Evolutionary conservation across 2,113 vertebrate species (phyloP), one percentile per base, ranked within the genome.

Genomic region (Machaerirhynchus nigripectus): DNA sequence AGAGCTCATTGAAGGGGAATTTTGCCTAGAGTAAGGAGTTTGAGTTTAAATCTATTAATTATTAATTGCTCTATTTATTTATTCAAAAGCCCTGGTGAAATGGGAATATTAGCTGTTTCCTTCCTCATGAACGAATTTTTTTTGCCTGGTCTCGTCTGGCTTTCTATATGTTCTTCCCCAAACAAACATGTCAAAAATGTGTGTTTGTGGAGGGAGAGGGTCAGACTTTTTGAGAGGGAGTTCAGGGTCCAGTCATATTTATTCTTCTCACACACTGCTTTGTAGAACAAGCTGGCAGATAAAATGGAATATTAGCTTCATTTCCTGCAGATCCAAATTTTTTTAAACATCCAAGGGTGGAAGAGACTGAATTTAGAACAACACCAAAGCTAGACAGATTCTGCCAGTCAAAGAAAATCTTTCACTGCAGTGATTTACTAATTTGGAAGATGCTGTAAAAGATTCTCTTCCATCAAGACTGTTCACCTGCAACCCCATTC

Each of bases 11-110:
- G 91, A 87, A 79, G 81, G 73, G 52, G 71, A 93, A 81, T 90
- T 84, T 83, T 78, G 79, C 80, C 73, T 84, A 69, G 67, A 79
- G 75, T 77, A 86, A 81, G 88, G 87, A 84, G 57, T 89, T 94
- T 17, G 79, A 82, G 64, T 95, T 97, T 95, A 65, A 60, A 28
- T 56, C 73, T 57, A 71, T 97, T 89, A 95, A 95, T 95, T 93
- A 95, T 96, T 95, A 95, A 96, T 79, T 64, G 20, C 9, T 79
- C 37, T 79, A 79, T 91, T 96, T 93, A 95, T 93, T 97, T 97
- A 97, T 97, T 96, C 39, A 95, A 93, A 94, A 95, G 69, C 84
- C 61, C 15, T 0, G 11, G 53, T 89, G 91, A 95, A 93, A 93
- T 82, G 95, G 95, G 95, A 95, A 75, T 84, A 82, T 84, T 87